Percentiles rank a stretch among this genome's conserved stretches.
These are phyloP conservation scores for Amblyjoppa fuscipennis DNA, from an alignment of 2,888 invertebrate species.

Conservation along the genomic window DNA sequence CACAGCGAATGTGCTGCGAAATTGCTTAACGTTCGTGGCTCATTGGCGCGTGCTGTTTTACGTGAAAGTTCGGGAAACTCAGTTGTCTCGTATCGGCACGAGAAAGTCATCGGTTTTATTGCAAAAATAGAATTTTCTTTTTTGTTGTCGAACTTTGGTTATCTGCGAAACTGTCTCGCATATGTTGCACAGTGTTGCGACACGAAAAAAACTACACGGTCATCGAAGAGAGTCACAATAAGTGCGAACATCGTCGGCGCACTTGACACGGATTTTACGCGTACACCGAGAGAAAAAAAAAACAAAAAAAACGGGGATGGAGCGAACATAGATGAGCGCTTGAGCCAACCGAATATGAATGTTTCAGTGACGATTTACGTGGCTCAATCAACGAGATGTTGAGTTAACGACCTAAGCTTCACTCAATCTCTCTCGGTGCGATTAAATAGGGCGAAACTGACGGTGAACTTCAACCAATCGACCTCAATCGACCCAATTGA, in stretches of 20 bases:
- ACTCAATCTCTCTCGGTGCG: too few species aligned
- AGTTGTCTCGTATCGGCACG: slow-evolving; percentile 27
- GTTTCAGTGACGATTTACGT: too few species aligned
- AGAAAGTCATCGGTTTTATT: slow-evolving; percentile 57
- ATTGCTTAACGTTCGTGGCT: slow-evolving; percentile 44
- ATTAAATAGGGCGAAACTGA: too few species aligned
- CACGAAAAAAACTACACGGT: not conserved
- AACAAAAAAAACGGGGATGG: too few species aligned
- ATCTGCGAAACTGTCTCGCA: slow-evolving; percentile 18
- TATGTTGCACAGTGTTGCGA: not conserved
- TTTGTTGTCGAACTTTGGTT: slow-evolving; percentile 3
- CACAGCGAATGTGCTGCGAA: slow-evolving; percentile 24
- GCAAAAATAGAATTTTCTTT: slow-evolving; percentile 6
- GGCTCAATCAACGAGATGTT: too few species aligned
- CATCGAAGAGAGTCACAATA: slow-evolving; percentile 15
- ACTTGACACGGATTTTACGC: not conserved
- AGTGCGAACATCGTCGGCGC: slow-evolving; percentile 10
- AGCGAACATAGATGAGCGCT: too few species aligned
- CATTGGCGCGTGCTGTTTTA: slow-evolving; percentile 46
- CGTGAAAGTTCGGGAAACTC: slow-evolving; percentile 60
- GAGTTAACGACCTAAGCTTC: too few species aligned
- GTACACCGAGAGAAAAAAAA: not conserved
- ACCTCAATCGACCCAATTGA: too few species aligned
- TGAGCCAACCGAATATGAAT: too few species aligned
- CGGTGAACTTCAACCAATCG: too few species aligned